These are phyloP conservation scores for Semaprochilodus insignis DNA, from an alignment of 2,797 vertebrate genomes.

Conservation along the genomic window DNA sequence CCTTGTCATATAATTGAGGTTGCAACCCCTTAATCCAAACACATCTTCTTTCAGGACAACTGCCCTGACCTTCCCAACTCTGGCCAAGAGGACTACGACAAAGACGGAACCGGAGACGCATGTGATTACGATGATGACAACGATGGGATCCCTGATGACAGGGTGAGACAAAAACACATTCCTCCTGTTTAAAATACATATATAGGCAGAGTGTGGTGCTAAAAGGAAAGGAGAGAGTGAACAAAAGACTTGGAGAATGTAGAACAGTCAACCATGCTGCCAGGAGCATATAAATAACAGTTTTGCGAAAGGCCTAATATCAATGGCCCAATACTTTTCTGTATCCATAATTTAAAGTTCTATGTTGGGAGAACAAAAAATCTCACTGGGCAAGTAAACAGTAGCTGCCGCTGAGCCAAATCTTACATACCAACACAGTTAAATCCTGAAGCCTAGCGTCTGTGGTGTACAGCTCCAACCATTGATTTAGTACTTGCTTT, in stretches of 20 bases:
- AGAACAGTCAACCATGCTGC: slow-evolving; percentile 57
- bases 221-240: slow-evolving; percentile 12
- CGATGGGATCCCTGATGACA: slow-evolving; percentile 92
- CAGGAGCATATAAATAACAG: slow-evolving; percentile 63
- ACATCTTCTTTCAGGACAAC: slow-evolving; percentile 87
- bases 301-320: slow-evolving; percentile 59
- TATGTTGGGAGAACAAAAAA: slow-evolving; percentile 66
- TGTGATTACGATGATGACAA: slow-evolving; percentile 97
- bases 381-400: slow-evolving; percentile 65
- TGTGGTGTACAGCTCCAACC: slow-evolving; percentile 27
- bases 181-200: slow-evolving; percentile 67
- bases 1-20: slow-evolving; percentile 54
- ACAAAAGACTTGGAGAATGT: slow-evolving; percentile 41
- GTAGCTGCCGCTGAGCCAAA: slow-evolving; percentile 60
- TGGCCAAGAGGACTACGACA: slow-evolving; percentile 99
- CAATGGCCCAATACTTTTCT: slow-evolving; percentile 59
- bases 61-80: slow-evolving; percentile 98
- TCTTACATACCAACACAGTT: slow-evolving; percentile 62
- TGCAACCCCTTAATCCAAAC: slow-evolving; percentile 58
- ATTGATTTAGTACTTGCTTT: slow-evolving; percentile 33
- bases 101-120: slow-evolving; percentile 95
- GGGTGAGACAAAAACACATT: slow-evolving; percentile 81
- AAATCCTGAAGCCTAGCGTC: slow-evolving; percentile 46
- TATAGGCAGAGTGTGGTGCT: slow-evolving; percentile 53
- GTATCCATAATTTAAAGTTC: slow-evolving; percentile 68